These are phyloP conservation scores for Peromyscus attwateri DNA, from an alignment of 2,797 vertebrate genomes.

Conservation along the genomic window DNA sequence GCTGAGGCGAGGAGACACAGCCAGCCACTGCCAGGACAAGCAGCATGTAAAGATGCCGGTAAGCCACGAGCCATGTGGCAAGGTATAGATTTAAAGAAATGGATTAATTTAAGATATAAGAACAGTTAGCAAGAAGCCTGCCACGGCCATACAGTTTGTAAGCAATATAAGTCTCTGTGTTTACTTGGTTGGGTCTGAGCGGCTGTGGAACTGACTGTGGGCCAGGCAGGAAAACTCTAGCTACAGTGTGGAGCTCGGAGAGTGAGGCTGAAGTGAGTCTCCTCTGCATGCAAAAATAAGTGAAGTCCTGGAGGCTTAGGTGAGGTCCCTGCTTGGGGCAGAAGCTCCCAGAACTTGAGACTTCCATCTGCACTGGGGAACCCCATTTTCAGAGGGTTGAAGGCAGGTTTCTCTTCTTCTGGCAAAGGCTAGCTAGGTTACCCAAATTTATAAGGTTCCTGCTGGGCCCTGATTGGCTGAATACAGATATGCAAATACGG, in stretches of 20 bases:
- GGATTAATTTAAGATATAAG: too few relatives aligned
- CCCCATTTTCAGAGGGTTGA: background rate
- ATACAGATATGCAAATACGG: background rate
- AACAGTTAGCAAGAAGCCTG: too few relatives aligned
- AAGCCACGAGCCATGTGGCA: too few relatives aligned
- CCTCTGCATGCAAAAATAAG: background rate
- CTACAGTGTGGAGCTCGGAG: background rate
- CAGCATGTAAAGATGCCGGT: too few relatives aligned
- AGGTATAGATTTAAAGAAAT: too few relatives aligned
- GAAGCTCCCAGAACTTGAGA: background rate
- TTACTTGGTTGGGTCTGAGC: too few relatives aligned
- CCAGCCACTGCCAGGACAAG: too few relatives aligned
- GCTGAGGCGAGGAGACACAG: too few relatives aligned
- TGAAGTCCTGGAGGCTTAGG: background rate
- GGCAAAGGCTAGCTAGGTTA: background rate
- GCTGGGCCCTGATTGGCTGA: background rate
- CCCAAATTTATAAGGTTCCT: background rate
- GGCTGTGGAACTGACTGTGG: too few relatives aligned
- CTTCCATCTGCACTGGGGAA: background rate
- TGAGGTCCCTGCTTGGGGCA: background rate
- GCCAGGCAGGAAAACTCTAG: too few relatives aligned
- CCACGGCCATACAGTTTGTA: too few relatives aligned
- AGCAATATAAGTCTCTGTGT: too few relatives aligned
- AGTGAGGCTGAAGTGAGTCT: background rate
- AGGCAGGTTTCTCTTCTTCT: background rate